phyloP scores from a whole-genome alignment of 2,113 vertebrate genomes.

The Salvelinus alpinus region DNA sequence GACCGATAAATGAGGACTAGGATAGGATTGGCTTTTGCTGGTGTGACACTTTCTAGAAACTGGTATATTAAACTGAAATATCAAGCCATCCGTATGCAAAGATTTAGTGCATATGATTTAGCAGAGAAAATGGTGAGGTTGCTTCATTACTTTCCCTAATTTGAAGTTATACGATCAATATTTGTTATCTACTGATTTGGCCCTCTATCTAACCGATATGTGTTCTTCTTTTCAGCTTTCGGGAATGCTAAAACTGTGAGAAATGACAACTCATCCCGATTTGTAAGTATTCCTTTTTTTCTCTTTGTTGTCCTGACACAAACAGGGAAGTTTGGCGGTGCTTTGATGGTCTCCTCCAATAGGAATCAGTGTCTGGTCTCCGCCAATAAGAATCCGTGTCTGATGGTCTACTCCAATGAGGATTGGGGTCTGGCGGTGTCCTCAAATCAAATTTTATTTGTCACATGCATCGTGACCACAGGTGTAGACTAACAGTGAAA shows the following conservation, averaged over 20 bases:
- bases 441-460: too few relatives aligned
- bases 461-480: too few relatives aligned
- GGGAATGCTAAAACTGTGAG: slow-evolving; percentile 98
- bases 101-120: neutral
- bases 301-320: neutral
- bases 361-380: neutral
- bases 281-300: slow-evolving; percentile 83
- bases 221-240: slow-evolving; percentile 80
- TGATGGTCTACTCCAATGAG: neutral
- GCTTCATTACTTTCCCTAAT: too few relatives aligned
- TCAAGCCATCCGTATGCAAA: neutral
- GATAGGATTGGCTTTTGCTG: neutral
- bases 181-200: neutral
- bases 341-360: slow-evolving; percentile 2
- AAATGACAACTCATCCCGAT: slow-evolving; percentile 99
- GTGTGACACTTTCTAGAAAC: neutral
- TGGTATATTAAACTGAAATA: slow-evolving; percentile 1
- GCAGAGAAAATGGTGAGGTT: too few relatives aligned
- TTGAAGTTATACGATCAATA: neutral
- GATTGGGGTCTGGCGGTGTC: too few relatives aligned
- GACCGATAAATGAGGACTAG: slow-evolving; percentile 27
- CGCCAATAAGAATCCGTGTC: slow-evolving; percentile 17
- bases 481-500: too few relatives aligned
- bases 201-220: neutral
- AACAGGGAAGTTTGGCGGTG: neutral